A percentile compares a stretch with the other conserved stretches of the same genome.
Evolutionary conservation across 2,888 invertebrate genomes (phyloP).

Genomic region (Agrochola macilenta): DNA sequence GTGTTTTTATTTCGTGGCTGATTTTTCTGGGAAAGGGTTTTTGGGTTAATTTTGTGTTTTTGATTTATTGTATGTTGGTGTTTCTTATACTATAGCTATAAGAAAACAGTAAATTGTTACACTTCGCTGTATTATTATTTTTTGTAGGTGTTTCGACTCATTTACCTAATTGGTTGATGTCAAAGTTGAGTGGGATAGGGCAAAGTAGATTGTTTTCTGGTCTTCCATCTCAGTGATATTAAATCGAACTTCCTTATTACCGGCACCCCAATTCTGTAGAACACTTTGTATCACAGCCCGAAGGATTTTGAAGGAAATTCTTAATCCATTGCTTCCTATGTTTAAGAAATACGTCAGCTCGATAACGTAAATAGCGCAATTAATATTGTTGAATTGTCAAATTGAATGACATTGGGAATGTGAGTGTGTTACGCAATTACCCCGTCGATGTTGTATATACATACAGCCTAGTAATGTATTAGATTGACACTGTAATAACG

Average conservation of each 20-base stretch:
- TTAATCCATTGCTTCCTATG: not conserved
- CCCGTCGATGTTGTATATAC: not conserved
- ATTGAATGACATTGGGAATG: not conserved
- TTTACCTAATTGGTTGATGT: not conserved
- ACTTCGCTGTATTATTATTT: not conserved
- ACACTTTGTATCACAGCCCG: not conserved
- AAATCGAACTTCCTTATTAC: not conserved
- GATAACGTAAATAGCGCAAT: not conserved
- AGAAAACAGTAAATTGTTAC: not conserved
- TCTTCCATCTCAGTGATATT: not conserved
- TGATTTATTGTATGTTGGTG: slow-evolving; percentile 15
- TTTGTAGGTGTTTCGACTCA: not conserved
- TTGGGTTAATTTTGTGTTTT: slow-evolving; percentile 19
- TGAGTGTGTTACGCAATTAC: not conserved
- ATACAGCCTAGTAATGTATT: slow-evolving; percentile 28
- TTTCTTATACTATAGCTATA: not conserved
- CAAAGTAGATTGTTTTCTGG: no score
- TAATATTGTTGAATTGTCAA: not conserved
- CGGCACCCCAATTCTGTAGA: not conserved
- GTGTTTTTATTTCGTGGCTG: slow-evolving; percentile 47
- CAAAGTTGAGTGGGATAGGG: not conserved
- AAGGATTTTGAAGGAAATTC: not conserved
- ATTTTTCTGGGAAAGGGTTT: slow-evolving; percentile 40
- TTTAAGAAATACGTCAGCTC: not conserved
- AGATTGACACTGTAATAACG: slow-evolving; percentile 38